Base-by-base conservation (phyloP, 1,140 invertebrate species). In the Rhizoglyphus robini region DNA sequence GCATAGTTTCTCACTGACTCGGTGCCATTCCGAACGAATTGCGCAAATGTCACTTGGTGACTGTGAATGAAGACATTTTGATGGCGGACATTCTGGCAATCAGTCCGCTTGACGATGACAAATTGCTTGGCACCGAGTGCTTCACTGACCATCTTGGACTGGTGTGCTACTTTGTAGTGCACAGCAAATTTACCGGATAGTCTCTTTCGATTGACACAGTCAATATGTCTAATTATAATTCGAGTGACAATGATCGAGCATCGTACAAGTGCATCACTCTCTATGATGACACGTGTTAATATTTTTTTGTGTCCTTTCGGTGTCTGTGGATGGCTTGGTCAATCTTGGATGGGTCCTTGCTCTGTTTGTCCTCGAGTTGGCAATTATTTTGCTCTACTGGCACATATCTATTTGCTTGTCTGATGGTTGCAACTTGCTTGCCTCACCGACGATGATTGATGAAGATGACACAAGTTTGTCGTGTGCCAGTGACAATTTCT, bases 211-310 rank as follows among this genome's bases (percentile, higher is more conserved):
- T 23, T 8, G 51, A 32, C 31, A 27, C 51, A 20, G 20, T 54
- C 51, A 54, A 54, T 54, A 54, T 54, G 51, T 54, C 51, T 54
- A 54, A 54, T 54, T 54, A 54, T 54, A 25, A 54, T 54, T 8
- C 23, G 8, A 41, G 18, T 41, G 36, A 41, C 36, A 41, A 41
- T 41, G 36, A 41, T 41, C 36, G 36, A 41, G 36, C 36, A 41
- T 41, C 36, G 8, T n/a, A n/a, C n/a, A n/a, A n/a, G n/a, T n/a
- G n/a, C n/a, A n/a, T n/a, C n/a, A n/a, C n/a, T n/a, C n/a, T n/a
- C n/a, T n/a, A n/a, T n/a, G n/a, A n/a, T n/a, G n/a, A 8, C 36
- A 41, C 36, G 18, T 41, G 36, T 41, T 41, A 11, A 11, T 8
- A 18, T 41, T 18, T 11, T 18, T 18, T 18, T 41, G 36, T 41